These are phyloP conservation scores for Agriopis marginaria DNA, from an alignment of 2,888 invertebrate species.

Conservation along the genomic window DNA sequence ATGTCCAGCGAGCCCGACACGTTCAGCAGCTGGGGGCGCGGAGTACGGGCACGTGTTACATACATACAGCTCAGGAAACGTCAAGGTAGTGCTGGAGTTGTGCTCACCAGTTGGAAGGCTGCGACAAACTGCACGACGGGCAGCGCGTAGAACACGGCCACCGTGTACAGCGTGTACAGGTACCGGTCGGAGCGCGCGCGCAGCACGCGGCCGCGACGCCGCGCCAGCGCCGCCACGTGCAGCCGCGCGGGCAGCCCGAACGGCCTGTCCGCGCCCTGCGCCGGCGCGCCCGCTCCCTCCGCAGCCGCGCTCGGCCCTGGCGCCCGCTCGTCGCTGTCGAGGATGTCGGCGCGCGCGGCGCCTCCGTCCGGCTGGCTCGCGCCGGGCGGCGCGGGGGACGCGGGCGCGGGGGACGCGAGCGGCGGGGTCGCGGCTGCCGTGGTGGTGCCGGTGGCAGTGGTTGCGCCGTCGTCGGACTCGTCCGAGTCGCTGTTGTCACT, in stretches of 20 bases:
- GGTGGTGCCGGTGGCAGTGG: slow-evolving; percentile 33
- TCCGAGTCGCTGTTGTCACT: slow-evolving; percentile 76
- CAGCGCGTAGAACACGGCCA: slow-evolving; percentile 94
- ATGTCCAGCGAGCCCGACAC: slow-evolving; percentile 95
- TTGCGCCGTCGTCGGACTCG: slow-evolving; percentile 50
- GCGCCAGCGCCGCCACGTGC: slow-evolving; percentile 73
- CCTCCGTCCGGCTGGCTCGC: slow-evolving; percentile 17
- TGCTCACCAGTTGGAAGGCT: slow-evolving; percentile 90
- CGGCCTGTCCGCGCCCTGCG: slow-evolving; percentile 47
- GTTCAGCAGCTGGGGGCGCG: slow-evolving; percentile 88
- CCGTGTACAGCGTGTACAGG: slow-evolving; percentile 89
- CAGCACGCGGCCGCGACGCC: slow-evolving; percentile 70
- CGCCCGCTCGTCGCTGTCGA: neutral
- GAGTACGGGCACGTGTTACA: too few species aligned
- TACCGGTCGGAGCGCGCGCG: slow-evolving; percentile 84
- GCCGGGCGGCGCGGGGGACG: too few species aligned
- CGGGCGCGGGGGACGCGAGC: slow-evolving; percentile 46
- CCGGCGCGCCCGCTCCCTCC: slow-evolving; percentile 37
- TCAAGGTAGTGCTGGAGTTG: too few species aligned
- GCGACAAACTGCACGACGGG: slow-evolving; percentile 95
- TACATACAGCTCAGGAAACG: too few species aligned
- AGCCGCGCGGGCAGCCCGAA: slow-evolving; percentile 80
- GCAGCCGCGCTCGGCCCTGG: neutral
- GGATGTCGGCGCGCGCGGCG: slow-evolving; percentile 15
- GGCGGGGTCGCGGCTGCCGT: slow-evolving; percentile 29